Conservation (phyloP, 2,113 vertebrate genomes). For the Tychaedon coryphoeus region DNA sequence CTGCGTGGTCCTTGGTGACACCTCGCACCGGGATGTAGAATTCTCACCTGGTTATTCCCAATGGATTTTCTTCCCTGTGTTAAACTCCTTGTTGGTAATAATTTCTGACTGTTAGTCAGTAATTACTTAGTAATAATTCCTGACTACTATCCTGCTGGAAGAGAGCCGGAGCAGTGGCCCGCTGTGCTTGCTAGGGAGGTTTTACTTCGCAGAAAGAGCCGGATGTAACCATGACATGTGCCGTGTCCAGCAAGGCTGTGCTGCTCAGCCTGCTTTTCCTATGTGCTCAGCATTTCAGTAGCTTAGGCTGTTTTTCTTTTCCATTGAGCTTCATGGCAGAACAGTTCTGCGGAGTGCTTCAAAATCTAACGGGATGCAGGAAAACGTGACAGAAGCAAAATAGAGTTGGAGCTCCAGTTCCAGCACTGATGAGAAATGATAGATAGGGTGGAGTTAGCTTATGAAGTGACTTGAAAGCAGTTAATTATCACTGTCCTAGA, state of each 20-base stretch:
- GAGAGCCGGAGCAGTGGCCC: neutral
- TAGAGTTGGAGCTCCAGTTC: neutral
- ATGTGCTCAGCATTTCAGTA: fast-evolving
- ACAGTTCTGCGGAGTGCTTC: neutral
- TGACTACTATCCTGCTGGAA: neutral
- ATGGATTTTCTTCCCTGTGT: neutral
- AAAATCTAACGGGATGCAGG: neutral
- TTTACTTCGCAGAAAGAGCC: neutral
- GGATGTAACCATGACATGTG: fast-evolving
- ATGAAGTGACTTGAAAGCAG: neutral
- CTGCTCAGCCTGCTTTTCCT: neutral
- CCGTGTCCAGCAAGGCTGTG: fast-evolving
- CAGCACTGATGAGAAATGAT: neutral
- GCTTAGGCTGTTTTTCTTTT: neutral
- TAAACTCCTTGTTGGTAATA: neutral
- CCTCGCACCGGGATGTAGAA: fast-evolving
- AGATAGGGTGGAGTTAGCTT: neutral
- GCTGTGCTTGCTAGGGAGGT: neutral
- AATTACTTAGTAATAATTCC: neutral
- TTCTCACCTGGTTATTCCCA: neutral
- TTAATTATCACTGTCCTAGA: neutral
- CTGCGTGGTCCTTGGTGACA: neutral
- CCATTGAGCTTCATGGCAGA: neutral
- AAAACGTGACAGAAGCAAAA: neutral
- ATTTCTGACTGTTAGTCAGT: neutral